phyloP scores from a whole-genome alignment of 2,797 vertebrate genomes.

The Enteromius treurensis region DNA sequence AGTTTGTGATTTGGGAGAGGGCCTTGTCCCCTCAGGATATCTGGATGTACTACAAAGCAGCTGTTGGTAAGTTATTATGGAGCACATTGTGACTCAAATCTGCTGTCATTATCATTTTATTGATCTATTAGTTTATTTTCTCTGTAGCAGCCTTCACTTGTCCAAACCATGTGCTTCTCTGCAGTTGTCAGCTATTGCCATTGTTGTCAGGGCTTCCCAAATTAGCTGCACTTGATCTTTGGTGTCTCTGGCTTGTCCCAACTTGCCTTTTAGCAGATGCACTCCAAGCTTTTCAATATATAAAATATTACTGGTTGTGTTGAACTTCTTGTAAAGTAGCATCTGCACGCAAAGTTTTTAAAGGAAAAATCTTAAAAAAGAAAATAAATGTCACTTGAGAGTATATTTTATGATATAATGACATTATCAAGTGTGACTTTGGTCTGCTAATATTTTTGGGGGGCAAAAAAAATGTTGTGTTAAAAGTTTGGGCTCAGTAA shows the following conservation, averaged over 20 bases:
- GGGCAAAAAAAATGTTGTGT: background rate
- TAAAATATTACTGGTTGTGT: background rate
- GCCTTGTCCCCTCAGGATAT: constrained; percentile 85
- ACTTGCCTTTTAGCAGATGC: constrained; percentile 6
- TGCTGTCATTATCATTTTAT: background rate
- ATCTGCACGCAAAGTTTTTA: background rate
- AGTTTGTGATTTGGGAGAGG: constrained; percentile 95
- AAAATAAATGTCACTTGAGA: background rate
- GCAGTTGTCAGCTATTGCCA: constrained; percentile 7
- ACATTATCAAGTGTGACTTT: background rate
- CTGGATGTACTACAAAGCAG: constrained; percentile 86
- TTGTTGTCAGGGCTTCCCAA: constrained; percentile 8
- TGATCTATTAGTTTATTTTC: constrained; percentile 2
- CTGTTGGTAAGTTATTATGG: constrained; percentile 80
- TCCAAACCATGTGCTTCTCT: constrained; percentile 1
- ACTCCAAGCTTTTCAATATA: constrained; percentile 5
- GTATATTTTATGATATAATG: background rate
- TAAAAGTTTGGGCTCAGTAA: background rate
- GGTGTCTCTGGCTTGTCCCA: constrained; percentile 20
- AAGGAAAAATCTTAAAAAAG: too few relatives aligned
- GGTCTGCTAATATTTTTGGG: background rate
- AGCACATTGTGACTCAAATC: constrained; percentile 1
- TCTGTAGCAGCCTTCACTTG: constrained; percentile 3
- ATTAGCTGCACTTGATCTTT: constrained; percentile 27
- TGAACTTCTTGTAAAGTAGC: background rate